These are phyloP conservation scores for Corynorhinus townsendii DNA, from an alignment of 2,113 vertebrate genomes.

Conservation along the genomic window DNA sequence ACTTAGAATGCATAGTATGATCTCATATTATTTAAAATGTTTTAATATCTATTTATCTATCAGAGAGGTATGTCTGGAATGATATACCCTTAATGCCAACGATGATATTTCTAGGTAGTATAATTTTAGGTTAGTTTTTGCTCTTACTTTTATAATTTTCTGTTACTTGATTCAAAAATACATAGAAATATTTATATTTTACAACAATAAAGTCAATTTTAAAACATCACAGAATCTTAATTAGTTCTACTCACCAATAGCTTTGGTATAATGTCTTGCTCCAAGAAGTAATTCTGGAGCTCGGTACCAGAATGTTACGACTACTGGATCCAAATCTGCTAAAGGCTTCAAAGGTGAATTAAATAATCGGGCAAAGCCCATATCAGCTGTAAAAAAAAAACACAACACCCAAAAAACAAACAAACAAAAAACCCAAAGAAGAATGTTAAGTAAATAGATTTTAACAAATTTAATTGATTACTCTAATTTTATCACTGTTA, in stretches of 20 bases:
- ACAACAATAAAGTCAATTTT: neutral
- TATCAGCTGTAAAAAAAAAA: slow-evolving; percentile 88
- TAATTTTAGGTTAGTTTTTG: slow-evolving; percentile 7
- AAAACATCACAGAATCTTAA: slow-evolving; percentile 9
- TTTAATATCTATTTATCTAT: neutral
- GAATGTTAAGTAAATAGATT: slow-evolving; percentile 26
- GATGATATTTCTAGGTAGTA: neutral
- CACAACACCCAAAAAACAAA: neutral
- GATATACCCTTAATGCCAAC: neutral
- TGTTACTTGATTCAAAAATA: slow-evolving; percentile 25
- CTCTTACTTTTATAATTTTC: slow-evolving; percentile 39
- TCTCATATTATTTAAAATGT: neutral
- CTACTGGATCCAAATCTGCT: slow-evolving; percentile 99
- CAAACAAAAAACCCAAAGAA: neutral
- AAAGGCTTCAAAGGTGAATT: slow-evolving; percentile 99
- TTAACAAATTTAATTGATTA: neutral
- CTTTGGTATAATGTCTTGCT: slow-evolving; percentile 99
- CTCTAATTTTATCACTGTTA: neutral
- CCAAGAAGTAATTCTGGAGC: slow-evolving; percentile 98
- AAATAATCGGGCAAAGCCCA: slow-evolving; percentile 99
- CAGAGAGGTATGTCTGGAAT: neutral
- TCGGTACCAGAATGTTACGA: slow-evolving; percentile 99
- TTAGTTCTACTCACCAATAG: slow-evolving; percentile 92
- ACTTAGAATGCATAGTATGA: slow-evolving; percentile 1
- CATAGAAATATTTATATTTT: neutral